Conservation (phyloP, 2,113 vertebrate genomes). For the Brevimyrus niger region DNA sequence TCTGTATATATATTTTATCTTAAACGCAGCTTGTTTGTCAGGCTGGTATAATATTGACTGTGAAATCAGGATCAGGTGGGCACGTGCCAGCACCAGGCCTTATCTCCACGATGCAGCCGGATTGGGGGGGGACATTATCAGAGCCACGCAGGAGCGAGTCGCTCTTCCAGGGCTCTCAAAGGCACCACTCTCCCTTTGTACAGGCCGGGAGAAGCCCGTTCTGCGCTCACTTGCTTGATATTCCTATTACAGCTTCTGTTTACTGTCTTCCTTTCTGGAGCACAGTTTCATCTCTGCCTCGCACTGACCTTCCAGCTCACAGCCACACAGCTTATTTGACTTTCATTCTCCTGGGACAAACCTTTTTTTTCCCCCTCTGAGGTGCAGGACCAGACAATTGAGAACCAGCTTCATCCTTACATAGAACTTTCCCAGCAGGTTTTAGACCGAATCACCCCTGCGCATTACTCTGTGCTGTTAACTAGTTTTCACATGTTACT, state of each 20-base stretch:
- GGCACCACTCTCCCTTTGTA: slow-evolving; percentile 68
- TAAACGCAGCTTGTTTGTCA: slow-evolving; percentile 78
- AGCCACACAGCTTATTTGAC: slow-evolving; percentile 27
- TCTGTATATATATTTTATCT: slow-evolving; percentile 72
- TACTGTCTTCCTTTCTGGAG: slow-evolving; percentile 71
- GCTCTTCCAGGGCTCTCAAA: slow-evolving; percentile 66
- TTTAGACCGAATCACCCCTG: neutral
- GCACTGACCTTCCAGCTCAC: slow-evolving; percentile 36
- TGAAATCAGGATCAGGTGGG: slow-evolving; percentile 82
- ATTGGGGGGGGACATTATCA: slow-evolving; percentile 77
- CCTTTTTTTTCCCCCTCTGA: slow-evolving; percentile 2
- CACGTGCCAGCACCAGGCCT: slow-evolving; percentile 69
- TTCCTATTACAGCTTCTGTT: slow-evolving; percentile 94
- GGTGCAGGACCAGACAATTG: slow-evolving; percentile 8
- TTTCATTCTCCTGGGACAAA: slow-evolving; percentile 20
- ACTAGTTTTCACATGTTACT: too few relatives aligned
- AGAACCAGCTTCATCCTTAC: neutral
- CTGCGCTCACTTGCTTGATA: slow-evolving; percentile 86
- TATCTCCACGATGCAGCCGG: slow-evolving; percentile 79
- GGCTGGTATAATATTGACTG: slow-evolving; percentile 87
- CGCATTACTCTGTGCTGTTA: neutral
- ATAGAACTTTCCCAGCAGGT: neutral
- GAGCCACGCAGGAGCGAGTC: slow-evolving; percentile 60
- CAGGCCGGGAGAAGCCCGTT: slow-evolving; percentile 81
- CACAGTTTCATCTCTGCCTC: slow-evolving; percentile 54